phyloP scores from a whole-genome alignment of 2,888 invertebrate genomes.

The Villa cingulata region DNA sequence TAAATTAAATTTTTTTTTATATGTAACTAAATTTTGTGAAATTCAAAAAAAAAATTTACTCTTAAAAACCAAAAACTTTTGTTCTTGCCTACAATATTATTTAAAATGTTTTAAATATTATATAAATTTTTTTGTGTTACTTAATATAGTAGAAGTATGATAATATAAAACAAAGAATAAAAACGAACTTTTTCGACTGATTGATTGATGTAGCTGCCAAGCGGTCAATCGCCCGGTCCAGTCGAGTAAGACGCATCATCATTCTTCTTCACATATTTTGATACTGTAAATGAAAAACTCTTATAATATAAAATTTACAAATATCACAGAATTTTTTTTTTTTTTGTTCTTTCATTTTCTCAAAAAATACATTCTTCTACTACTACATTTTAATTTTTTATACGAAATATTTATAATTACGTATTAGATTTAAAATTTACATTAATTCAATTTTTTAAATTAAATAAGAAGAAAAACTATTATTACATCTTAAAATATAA shows the following conservation, averaged over 20 bases:
- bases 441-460: not conserved
- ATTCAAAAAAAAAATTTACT: not conserved
- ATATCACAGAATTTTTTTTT: too few species aligned
- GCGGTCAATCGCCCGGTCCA: constrained; percentile 5
- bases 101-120: not conserved
- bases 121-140: too few species aligned
- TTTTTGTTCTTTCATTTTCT: too few species aligned
- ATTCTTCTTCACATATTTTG: constrained; percentile 7
- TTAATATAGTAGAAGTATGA: too few species aligned
- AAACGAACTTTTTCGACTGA: constrained; percentile 6
- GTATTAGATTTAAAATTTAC: too few species aligned
- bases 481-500: not conserved
- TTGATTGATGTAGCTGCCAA: constrained; percentile 3
- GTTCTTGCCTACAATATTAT: not conserved
- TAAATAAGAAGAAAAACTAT: not conserved
- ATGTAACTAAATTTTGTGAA: too few species aligned
- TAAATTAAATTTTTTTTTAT: too few species aligned
- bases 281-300: constrained; percentile 37
- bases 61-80: constrained; percentile 1
- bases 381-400: too few species aligned
- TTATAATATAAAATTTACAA: constrained; percentile 29
- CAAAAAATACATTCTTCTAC: too few species aligned
- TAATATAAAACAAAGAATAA: constrained; percentile 1
- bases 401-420: too few species aligned
- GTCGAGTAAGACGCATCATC: constrained; percentile 7